These are phyloP conservation scores for Petromus typicus DNA, from an alignment of 2,113 vertebrate species.

Conservation along the genomic window DNA sequence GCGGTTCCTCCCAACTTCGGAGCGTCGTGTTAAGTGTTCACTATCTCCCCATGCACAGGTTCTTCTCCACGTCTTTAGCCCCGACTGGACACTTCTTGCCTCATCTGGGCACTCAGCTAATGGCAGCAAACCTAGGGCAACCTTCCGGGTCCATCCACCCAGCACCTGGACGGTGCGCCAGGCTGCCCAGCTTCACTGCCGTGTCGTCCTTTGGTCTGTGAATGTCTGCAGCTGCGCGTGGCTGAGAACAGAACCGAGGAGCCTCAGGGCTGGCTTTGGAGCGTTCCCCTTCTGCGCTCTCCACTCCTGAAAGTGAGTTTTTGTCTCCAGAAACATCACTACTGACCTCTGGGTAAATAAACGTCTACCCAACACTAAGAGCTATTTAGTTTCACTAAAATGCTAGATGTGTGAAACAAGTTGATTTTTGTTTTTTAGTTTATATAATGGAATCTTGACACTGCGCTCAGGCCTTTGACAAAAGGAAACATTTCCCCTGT, in stretches of 20 bases:
- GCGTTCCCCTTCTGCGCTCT: fast-evolving
- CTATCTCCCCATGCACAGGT: fast-evolving
- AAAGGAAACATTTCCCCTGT: background rate
- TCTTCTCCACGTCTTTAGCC: fast-evolving
- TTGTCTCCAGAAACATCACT: background rate
- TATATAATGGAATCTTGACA: background rate
- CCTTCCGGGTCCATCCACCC: fast-evolving
- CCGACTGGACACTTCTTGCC: fast-evolving
- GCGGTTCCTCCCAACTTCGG: background rate
- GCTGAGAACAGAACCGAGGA: no score
- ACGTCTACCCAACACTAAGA: background rate
- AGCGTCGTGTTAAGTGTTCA: fast-evolving
- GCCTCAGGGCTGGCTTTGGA: fast-evolving
- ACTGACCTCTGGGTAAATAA: background rate
- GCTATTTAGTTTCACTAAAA: background rate
- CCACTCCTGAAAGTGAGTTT: fast-evolving
- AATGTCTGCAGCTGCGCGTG: no score
- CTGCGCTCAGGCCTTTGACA: background rate
- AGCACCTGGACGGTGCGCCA: fast-evolving
- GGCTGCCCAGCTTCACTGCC: no score
- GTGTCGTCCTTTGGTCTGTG: no score
- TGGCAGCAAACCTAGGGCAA: background rate
- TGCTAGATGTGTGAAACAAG: background rate
- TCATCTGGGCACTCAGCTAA: fast-evolving
- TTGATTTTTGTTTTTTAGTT: background rate